Evolutionary conservation across 2,113 vertebrate species (phyloP).

Genomic region (Hippocampus mohnikei): DNA sequence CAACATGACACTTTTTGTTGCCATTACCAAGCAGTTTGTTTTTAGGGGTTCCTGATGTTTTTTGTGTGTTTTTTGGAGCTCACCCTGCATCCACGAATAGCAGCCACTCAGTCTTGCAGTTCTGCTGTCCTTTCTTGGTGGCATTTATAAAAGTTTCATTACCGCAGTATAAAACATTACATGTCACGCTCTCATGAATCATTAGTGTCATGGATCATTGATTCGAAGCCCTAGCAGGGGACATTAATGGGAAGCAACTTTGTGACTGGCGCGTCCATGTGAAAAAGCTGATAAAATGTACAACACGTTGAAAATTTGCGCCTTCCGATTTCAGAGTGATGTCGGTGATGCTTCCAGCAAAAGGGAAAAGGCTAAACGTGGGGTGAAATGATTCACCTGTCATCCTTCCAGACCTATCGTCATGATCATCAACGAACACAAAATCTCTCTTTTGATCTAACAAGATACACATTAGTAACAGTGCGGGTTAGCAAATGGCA

Average conservation of each 20-base stretch:
- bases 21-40: neutral
- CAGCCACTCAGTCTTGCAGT: slow-evolving; percentile 11
- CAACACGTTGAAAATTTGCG: slow-evolving; percentile 17
- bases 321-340: neutral
- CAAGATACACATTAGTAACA: slow-evolving; percentile 7
- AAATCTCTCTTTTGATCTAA: slow-evolving; percentile 1
- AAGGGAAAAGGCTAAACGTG: slow-evolving; percentile 15
- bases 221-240: slow-evolving; percentile 26
- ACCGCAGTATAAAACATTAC: slow-evolving; percentile 58
- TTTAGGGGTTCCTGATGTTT: neutral
- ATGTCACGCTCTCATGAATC: slow-evolving; percentile 60
- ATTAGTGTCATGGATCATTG: slow-evolving; percentile 60
- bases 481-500: slow-evolving; percentile 9
- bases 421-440: neutral
- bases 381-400: slow-evolving; percentile 7
- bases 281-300: slow-evolving; percentile 30
- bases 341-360: slow-evolving; percentile 4
- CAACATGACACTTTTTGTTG: neutral
- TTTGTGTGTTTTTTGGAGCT: neutral
- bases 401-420: neutral
- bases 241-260: slow-evolving; percentile 27
- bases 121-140: slow-evolving; percentile 29
- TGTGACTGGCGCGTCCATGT: slow-evolving; percentile 12
- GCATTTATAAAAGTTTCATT: slow-evolving; percentile 68
- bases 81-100: slow-evolving; percentile 35